Conservation (phyloP, 2,888 invertebrate species). For the Erebia palarica region DNA sequence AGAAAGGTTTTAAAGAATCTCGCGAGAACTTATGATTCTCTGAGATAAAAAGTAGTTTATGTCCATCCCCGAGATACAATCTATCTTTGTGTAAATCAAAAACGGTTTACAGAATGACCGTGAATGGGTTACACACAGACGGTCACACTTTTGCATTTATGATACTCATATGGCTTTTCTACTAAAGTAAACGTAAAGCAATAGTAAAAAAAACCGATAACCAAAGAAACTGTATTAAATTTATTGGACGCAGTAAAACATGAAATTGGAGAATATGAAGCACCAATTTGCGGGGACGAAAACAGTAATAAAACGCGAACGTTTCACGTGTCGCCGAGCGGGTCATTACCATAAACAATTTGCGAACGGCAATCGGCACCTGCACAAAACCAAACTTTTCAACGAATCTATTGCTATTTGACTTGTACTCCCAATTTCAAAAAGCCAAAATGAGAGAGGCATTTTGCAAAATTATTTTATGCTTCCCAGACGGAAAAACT, state of each 20-base stretch:
- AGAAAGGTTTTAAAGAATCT: background rate
- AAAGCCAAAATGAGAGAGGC: background rate
- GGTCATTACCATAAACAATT: conserved; percentile 71
- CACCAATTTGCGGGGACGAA: conserved; percentile 43
- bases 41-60: background rate
- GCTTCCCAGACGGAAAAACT: background rate
- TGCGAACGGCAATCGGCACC: conserved; percentile 55
- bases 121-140: no score
- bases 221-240: background rate
- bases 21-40: background rate
- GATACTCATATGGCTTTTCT: background rate
- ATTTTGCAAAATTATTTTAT: background rate
- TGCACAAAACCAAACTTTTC: conserved; percentile 56
- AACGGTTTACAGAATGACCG: no score
- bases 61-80: no score
- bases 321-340: conserved; percentile 59
- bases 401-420: conserved; percentile 28
- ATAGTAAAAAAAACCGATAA: conserved; percentile 2
- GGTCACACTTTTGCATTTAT: no score
- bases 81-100: no score
- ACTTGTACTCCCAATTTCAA: conserved; percentile 14
- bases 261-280: conserved; percentile 41
- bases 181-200: background rate
- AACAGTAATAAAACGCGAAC: conserved; percentile 62
- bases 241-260: conserved; percentile 15